Evolutionary conservation across 2,888 invertebrate species (phyloP).

Genomic region (Polylopha cassiicola): DNA sequence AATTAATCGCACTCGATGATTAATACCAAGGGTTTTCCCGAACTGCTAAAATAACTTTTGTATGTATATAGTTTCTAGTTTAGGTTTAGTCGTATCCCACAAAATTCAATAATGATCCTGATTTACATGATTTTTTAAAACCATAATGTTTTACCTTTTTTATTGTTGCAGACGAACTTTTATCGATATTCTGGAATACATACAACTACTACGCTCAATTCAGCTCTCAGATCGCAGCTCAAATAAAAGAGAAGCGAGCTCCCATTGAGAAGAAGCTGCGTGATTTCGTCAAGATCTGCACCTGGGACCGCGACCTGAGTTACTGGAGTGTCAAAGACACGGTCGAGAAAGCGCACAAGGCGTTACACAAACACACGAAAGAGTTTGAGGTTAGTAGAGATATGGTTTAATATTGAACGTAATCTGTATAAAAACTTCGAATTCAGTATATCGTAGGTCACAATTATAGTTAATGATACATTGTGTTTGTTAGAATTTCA

Average conservation of each 20-base stretch:
- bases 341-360: slow-evolving; percentile 91
- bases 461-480: too few relatives aligned
- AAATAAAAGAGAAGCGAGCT: slow-evolving; percentile 81
- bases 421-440: too few relatives aligned
- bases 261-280: slow-evolving; percentile 95
- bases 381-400: slow-evolving; percentile 82
- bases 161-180: slow-evolving; percentile 69
- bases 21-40: too few relatives aligned
- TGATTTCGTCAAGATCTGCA: slow-evolving; percentile 95
- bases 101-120: too few relatives aligned
- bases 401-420: slow-evolving; percentile 5
- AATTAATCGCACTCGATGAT: too few relatives aligned
- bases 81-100: too few relatives aligned
- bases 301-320: slow-evolving; percentile 95
- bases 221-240: slow-evolving; percentile 76
- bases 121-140: not conserved
- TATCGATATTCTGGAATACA: slow-evolving; percentile 87
- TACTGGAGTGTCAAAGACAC: slow-evolving; percentile 95
- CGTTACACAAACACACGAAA: slow-evolving; percentile 90
- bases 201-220: slow-evolving; percentile 92
- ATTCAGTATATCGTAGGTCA: too few relatives aligned
- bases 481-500: too few relatives aligned
- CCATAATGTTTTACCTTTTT: too few relatives aligned
- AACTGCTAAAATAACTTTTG: too few relatives aligned
- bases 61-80: too few relatives aligned